Conservation (phyloP, 2,113 vertebrate species). For the Terrapene triunguis region DNA sequence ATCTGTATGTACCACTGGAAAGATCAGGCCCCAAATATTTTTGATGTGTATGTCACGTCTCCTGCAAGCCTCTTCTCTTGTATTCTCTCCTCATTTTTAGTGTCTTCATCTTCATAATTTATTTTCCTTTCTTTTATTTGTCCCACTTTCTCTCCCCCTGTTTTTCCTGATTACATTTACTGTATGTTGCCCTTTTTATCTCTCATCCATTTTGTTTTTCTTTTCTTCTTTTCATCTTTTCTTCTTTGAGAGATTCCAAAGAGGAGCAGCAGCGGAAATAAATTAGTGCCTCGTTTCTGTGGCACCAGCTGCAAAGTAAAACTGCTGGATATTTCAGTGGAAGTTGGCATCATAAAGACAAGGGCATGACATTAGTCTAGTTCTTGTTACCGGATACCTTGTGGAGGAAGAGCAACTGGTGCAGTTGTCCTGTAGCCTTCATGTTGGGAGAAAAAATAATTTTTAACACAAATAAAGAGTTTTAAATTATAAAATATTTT, state of each 20-base stretch:
- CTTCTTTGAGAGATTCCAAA: background rate
- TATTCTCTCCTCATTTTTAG: background rate
- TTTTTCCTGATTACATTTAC: constrained; percentile 1
- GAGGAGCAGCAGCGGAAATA: background rate
- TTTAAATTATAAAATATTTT: background rate
- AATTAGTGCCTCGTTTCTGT: background rate
- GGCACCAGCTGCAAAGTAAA: background rate
- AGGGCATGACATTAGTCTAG: background rate
- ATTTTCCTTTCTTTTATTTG: background rate
- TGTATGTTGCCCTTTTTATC: background rate
- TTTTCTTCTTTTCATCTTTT: background rate
- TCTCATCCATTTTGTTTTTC: background rate
- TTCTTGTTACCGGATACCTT: background rate
- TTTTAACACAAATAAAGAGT: constrained; percentile 4
- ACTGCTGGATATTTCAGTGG: background rate
- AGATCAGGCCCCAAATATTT: background rate
- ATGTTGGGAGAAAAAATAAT: background rate
- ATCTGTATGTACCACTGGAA: background rate
- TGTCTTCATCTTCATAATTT: background rate
- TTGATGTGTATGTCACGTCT: background rate
- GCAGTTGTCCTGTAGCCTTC: background rate
- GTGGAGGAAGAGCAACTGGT: background rate
- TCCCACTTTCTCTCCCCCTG: background rate
- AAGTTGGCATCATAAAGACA: background rate
- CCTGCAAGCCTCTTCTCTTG: background rate